Base-by-base conservation (phyloP, 2,888 invertebrate genomes). In the Dryobota labecula region DNA sequence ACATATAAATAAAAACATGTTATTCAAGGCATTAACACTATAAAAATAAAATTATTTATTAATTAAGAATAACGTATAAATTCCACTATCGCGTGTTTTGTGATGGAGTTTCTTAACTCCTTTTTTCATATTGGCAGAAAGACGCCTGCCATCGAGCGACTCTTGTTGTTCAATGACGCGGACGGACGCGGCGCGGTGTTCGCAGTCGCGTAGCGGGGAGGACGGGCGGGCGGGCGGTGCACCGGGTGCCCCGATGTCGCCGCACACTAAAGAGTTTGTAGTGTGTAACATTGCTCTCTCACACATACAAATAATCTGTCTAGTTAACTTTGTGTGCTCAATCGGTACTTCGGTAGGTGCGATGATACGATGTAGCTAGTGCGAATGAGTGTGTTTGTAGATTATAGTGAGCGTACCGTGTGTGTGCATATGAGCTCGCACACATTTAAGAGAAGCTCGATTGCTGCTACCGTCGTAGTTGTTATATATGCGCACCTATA, bases 121-220 rank as follows among this genome's bases (percentile, higher is more conserved):
- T 93, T 92, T 93, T 92, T 93, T 95, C 95, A 96, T 96, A 94
- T 95, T 95, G 95, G 94, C 95, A 94, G 95, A 90, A 92, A 92
- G 89, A 93, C 95, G 95, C 92, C 95, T 95, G 94, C 95, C 95
- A 94, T 94, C 94, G 93, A 95, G 93, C 95, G 92, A 94, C 94
- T 94, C 95, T 95, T 95, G 95, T 95, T 95, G 94, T 94, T 95
- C 94, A 96, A 96, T 96, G 95, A 95, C 95, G 95, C 95, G 95
- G 91, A 93, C 90, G 90, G 88, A 90, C 90, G 90, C 90, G 90
- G 85, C 92, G 94, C 94, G 92, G 92, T 91, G 94, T 92, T 94
- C 94, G 93, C 94, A 94, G 94, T 92, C 94, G 94, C 93, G 95
- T 93, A 93, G 94, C 92, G 95, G 94, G 94, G 94, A 91, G 92